Base-by-base conservation (phyloP, 2,113 vertebrate species). In the Nothoprocta perdicaria region DNA sequence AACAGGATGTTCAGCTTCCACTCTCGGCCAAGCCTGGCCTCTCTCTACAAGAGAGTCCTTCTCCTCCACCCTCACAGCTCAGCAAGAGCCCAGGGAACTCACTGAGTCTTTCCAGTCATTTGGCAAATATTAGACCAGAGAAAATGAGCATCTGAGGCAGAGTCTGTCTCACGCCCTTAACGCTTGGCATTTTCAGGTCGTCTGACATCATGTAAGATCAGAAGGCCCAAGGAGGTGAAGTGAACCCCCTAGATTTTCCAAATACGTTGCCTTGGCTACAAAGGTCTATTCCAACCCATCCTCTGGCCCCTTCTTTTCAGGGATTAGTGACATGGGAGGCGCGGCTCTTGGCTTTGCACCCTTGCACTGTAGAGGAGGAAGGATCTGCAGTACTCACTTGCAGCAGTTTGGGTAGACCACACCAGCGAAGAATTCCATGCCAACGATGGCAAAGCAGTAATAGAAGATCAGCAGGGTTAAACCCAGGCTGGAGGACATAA, bases 361-460 rank as follows among this genome's bases (percentile, higher is more conserved):
- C 31, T 38, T 38, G 35, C 63, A 14, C 63, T 61, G 35, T 17
- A 58, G 72, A 50, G 33, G n/a, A 61, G 55, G 53, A 10, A 14
- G 55, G n/a, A 26, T 53, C 9, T 55, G 55, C 12, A 24, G 19
- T 50, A 97, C 99, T 98, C 96, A 99, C 99, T 98, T 99, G 99
- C 99, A 99, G 97, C 99, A 99, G 97, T 99, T 99, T 1, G 98
- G 99, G 95, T 98, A 98, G 87, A 99, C 97, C 33, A 98, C 98
- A 2, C 98, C 98, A 18, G 97, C 98, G 46, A 99, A 99, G 97
- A 99, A 99, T 94, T 99, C 99, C 99, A 99, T 99, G 91, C 99
- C 99, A 88, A 99, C 98, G 12, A 99, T 99, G 95, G 99, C 99
- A 85, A 99, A 99, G 80, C 99, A 99, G 74, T 99, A 99, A 96